A percentile compares a stretch with the other conserved stretches of the same genome.
phyloP scores from a whole-genome alignment of 2,888 invertebrate species.

The Eretmocerus hayati region DNA sequence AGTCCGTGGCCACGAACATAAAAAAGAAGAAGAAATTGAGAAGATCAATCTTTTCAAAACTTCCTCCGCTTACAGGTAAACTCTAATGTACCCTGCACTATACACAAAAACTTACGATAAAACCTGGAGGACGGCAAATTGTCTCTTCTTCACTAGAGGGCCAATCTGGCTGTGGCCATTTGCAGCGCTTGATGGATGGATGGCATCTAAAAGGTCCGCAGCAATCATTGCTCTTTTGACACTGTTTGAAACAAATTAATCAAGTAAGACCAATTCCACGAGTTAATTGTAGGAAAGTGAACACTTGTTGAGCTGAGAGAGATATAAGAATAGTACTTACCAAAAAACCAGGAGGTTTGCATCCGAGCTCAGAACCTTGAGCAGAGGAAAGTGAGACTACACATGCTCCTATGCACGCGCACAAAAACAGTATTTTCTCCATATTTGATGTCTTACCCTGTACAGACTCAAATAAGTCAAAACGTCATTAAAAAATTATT shows the following conservation, averaged over 20 bases:
- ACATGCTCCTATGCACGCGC: conserved; percentile 2
- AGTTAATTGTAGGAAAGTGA: not conserved
- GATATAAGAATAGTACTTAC: not conserved
- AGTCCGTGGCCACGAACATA: too few species aligned
- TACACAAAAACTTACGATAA: conserved; percentile 9
- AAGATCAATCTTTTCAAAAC: too few species aligned
- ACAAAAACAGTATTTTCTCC: conserved; percentile 6
- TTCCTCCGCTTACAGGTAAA: too few species aligned
- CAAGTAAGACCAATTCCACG: not conserved
- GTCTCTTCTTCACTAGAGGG: not conserved
- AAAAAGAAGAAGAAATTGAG: too few species aligned
- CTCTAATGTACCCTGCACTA: too few species aligned
- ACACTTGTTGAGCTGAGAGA: not conserved
- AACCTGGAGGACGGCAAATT: conserved; percentile 5
- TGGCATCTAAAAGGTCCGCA: conserved; percentile 13
- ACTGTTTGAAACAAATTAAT: conserved; percentile 7
- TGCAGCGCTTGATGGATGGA: not conserved
- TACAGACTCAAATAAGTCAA: too few species aligned
- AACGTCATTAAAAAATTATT: too few species aligned
- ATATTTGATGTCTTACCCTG: too few species aligned
- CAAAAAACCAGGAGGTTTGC: conserved; percentile 3
- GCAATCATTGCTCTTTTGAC: conserved; percentile 12
- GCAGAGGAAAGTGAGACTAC: conserved; percentile 1
- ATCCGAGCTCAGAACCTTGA: not conserved
- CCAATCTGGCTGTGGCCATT: not conserved